Conservation (phyloP, 2,888 invertebrate genomes). For the Eilema griseolum region DNA sequence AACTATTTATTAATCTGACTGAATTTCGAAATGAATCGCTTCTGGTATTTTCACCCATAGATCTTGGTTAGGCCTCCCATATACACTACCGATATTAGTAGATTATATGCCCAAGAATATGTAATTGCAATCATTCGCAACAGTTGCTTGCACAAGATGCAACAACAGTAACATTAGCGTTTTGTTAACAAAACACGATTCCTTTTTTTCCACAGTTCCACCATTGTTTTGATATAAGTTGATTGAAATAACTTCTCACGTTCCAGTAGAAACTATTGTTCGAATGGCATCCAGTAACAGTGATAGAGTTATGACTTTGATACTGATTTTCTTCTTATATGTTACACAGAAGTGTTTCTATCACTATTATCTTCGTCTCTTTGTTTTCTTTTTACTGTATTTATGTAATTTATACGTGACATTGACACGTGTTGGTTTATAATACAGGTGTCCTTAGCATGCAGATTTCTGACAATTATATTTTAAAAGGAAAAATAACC, state of each 20-base stretch:
- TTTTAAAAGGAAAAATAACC: not conserved
- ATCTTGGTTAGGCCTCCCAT: no score
- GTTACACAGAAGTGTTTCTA: not conserved
- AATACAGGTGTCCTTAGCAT: not conserved
- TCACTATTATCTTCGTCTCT: not conserved
- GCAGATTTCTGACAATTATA: not conserved
- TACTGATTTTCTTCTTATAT: slow-evolving; percentile 19
- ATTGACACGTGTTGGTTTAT: not conserved
- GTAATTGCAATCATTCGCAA: slow-evolving; percentile 36
- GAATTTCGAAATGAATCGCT: no score
- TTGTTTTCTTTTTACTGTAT: not conserved
- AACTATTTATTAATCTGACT: no score
- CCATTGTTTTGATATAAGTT: slow-evolving; percentile 70
- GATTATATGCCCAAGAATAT: slow-evolving; percentile 7
- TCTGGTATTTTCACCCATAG: not conserved
- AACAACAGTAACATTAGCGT: slow-evolving; percentile 68
- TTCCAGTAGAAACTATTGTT: slow-evolving; percentile 63
- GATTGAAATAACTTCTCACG: slow-evolving; percentile 77
- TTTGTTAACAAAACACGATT: slow-evolving; percentile 69
- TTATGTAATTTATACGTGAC: not conserved
- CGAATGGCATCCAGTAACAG: slow-evolving; percentile 33
- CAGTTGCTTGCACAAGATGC: slow-evolving; percentile 60
- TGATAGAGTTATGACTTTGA: slow-evolving; percentile 25
- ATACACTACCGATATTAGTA: no score
- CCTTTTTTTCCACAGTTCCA: slow-evolving; percentile 70